Evolutionary conservation across 1,140 invertebrate genomes (phyloP).

Genomic region (Cherax quadricarinatus): DNA sequence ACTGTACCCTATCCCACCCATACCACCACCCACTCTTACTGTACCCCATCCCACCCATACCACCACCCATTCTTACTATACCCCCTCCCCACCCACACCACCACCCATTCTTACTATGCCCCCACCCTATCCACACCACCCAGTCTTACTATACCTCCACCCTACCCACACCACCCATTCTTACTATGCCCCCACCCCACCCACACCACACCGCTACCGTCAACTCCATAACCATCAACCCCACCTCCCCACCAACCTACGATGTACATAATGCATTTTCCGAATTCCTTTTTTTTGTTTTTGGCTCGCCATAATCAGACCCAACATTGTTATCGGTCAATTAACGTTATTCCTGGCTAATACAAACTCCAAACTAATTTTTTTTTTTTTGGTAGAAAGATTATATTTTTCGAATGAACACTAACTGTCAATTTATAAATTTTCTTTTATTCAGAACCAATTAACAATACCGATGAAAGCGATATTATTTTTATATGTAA

Average conservation of each 20-base stretch:
- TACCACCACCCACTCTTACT: neutral
- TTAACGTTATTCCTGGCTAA: too few species aligned
- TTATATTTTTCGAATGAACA: too few species aligned
- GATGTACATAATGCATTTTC: too few species aligned
- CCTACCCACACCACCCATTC: neutral
- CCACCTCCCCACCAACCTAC: neutral
- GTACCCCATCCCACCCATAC: neutral
- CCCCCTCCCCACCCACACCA: neutral
- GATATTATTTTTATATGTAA: too few species aligned
- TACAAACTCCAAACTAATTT: too few species aligned
- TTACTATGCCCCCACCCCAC: neutral
- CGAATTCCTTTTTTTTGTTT: too few species aligned
- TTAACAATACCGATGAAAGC: too few species aligned
- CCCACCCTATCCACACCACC: neutral
- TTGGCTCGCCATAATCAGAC: too few species aligned
- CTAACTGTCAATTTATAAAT: too few species aligned
- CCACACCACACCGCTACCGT: neutral
- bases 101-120: neutral
- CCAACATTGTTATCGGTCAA: too few species aligned
- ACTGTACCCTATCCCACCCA: neutral
- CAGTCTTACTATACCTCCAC: neutral
- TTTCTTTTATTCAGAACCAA: too few species aligned
- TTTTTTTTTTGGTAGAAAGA: too few species aligned
- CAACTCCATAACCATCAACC: neutral
- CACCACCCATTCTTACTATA: neutral